Percentiles rank a stretch among this genome's conserved stretches.
Conservation (phyloP, 2,113 vertebrate species). For the Lasiurus cinereus region DNA sequence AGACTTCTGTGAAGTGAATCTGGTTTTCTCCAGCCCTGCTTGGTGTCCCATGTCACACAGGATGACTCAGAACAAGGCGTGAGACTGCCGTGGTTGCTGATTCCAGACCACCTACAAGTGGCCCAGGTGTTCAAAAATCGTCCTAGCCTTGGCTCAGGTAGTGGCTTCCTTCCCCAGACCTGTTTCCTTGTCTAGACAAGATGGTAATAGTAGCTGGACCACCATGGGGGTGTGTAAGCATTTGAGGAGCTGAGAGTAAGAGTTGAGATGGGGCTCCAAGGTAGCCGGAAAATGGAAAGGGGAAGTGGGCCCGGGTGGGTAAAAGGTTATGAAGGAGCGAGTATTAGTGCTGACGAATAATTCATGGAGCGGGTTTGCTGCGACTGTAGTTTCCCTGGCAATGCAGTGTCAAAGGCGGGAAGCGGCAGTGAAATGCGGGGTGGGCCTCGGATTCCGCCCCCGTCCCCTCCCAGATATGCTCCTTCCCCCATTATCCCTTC, state of each 20-base stretch:
- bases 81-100: neutral
- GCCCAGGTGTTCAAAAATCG: neutral
- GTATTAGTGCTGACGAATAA: neutral
- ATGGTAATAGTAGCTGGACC: neutral
- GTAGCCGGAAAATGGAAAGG: neutral
- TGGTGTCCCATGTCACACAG: neutral
- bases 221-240: no score
- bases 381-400: neutral
- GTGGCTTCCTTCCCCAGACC: neutral
- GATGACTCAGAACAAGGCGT: neutral
- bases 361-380: neutral
- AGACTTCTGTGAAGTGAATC: neutral
- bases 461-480: neutral
- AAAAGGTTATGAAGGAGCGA: neutral
- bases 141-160: neutral
- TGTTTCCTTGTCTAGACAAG: neutral
- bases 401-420: neutral
- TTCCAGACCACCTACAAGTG: neutral
- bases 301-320: no score
- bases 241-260: neutral
- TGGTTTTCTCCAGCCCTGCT: neutral
- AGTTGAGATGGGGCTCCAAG: neutral
- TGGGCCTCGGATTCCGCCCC: neutral
- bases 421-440: neutral
- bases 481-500: neutral